phyloP scores from a whole-genome alignment of 1,140 invertebrate species.

The Notospermus geniculatus region DNA sequence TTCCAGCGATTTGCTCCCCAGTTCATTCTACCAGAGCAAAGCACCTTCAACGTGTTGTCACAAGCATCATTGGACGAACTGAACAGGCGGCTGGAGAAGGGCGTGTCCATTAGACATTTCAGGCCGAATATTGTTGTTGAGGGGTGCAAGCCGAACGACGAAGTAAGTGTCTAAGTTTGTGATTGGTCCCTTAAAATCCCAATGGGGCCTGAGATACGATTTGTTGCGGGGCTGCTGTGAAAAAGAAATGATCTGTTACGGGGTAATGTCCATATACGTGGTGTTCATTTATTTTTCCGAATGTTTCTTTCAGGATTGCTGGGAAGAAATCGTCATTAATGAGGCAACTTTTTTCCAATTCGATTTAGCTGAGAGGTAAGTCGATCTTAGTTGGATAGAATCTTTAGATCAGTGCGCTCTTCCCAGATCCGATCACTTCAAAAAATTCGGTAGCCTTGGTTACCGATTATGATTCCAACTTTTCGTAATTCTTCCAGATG shows the following conservation, averaged over 20 bases:
- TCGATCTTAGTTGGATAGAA: background rate
- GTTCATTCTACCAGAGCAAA: conserved; percentile 46
- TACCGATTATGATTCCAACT: no score
- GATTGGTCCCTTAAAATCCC: no score
- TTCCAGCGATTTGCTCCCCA: conserved; percentile 22
- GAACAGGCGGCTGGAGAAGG: conserved; percentile 37
- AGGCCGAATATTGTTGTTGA: conserved; percentile 46
- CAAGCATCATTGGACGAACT: conserved; percentile 42
- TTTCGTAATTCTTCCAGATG: no score
- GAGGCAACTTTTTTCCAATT: background rate
- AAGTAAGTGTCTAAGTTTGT: conserved; percentile 22
- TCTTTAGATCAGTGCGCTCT: no score
- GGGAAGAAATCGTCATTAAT: background rate
- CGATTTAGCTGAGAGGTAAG: background rate
- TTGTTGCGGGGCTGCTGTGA: no score
- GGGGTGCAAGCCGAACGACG: conserved; percentile 38
- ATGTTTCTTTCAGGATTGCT: background rate
- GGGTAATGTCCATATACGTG: no score
- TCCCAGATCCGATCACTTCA: no score
- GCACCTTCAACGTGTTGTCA: conserved; percentile 46
- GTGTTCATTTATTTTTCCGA: background rate
- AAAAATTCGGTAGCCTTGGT: no score
- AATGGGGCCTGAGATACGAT: no score
- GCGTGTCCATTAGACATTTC: conserved; percentile 41
- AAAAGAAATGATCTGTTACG: no score